Evolutionary conservation across 1,140 invertebrate species (phyloP), one percentile per base, ranked within the genome.

Genomic region (Drosophila murphyi): DNA sequence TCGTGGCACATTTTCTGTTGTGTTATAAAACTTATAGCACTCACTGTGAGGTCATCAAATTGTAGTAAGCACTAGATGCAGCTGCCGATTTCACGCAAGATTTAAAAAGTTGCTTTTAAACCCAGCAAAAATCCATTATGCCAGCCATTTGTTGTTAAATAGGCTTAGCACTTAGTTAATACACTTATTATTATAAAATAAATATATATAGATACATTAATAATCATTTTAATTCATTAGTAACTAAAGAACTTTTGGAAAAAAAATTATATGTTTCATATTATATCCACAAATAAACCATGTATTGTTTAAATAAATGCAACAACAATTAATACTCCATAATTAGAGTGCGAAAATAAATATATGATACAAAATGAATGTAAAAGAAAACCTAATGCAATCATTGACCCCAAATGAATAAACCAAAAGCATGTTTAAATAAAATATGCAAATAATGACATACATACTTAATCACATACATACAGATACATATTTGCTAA

Each of bases 361-460:
- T 3, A 50, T 56, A 52, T 71, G 37, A 50, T 47, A 57, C 50
- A 54, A 68, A 68, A 55, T 68, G 37, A 61, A 70, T 67, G 64
- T 34, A 59, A 51, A 62, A 62, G 37, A 28, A 78, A 74, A 60
- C 32, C 56, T 62, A 76, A 61, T 73, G 72, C 61, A 73, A 77
- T 77, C 83, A 78, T 87, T 87, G 83, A 87, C 80, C 83, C 67
- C 80, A 55, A 67, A 59, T 57, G 43, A 79, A 77, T 74, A 65
- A 55, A 43, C 60, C 78, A 54, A 51, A 77, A 77, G 55, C 72
- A 88, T 72, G 80, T 82, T 82, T 72, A 59, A 72, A 77, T 88
- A 69, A 80, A 78, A 78, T 88, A 83, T 83, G 83, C 85, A 89
- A 83, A 72, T 54, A 59, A 80, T 79, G 32, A 68, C 43, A 37